Evolutionary conservation across 2,797 vertebrate species (phyloP).

Genomic region (Platalea minor): DNA sequence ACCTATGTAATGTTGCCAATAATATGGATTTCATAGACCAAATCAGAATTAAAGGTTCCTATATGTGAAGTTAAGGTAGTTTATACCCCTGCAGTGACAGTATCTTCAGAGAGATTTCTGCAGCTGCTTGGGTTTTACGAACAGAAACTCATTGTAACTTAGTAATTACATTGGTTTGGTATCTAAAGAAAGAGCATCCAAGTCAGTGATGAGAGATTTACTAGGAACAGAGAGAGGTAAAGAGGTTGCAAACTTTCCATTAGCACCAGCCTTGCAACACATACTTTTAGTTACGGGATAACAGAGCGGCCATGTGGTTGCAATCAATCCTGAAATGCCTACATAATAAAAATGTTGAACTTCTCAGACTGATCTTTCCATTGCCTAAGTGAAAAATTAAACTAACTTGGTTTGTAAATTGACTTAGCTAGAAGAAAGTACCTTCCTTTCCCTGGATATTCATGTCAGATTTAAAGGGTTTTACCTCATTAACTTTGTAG

Average conservation of each 20-base stretch:
- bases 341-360: not conserved
- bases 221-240: not conserved
- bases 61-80: not conserved
- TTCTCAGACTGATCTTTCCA: not conserved
- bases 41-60: not conserved
- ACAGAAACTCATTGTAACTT: not conserved
- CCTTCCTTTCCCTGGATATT: not conserved
- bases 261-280: not conserved
- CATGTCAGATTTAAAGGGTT: not conserved
- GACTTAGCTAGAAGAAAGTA: not conserved
- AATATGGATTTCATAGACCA: not conserved
- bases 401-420: not conserved
- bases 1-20: not conserved
- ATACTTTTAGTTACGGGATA: not conserved
- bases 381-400: not conserved
- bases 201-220: not conserved
- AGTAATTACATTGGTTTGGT: not conserved
- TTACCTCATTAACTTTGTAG: not conserved
- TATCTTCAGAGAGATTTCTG: not conserved
- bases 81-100: not conserved
- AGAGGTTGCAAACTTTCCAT: not conserved
- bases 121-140: not conserved
- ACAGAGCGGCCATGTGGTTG: not conserved
- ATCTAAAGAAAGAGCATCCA: not conserved
- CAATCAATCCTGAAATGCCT: not conserved